Evolutionary conservation across 2,113 vertebrate genomes (phyloP).

Genomic region (Ceyx melanurus): DNA sequence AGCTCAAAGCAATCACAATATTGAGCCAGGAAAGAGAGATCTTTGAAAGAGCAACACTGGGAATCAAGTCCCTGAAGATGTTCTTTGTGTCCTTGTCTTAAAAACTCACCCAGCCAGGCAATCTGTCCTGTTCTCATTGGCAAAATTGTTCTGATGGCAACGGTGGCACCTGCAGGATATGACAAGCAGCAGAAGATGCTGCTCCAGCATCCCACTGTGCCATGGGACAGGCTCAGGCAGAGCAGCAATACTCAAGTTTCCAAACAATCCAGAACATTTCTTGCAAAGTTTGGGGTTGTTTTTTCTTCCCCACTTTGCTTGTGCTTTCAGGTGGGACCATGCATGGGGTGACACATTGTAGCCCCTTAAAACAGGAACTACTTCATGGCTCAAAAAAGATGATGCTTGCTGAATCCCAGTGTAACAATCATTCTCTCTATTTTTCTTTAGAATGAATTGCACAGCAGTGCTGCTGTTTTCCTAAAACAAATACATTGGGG

Average conservation of each 20-base stretch:
- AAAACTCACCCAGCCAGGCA: neutral
- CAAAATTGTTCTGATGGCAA: neutral
- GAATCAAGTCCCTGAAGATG: neutral
- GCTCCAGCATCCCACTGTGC: neutral
- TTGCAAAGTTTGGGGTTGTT: neutral
- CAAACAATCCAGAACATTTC: neutral
- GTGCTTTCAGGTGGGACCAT: accelerated
- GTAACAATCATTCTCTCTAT: neutral
- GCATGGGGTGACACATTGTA: accelerated
- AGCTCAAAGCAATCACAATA: neutral
- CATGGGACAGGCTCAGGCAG: neutral
- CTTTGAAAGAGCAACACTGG: neutral
- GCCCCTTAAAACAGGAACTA: neutral
- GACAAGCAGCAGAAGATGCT: neutral
- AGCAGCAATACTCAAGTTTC: neutral
- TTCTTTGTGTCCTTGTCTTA: neutral
- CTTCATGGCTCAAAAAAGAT: neutral
- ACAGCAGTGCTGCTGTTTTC: neutral
- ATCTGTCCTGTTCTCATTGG: accelerated
- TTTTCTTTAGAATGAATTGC: neutral
- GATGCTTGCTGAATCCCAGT: neutral
- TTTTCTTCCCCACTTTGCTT: neutral
- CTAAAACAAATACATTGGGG: neutral
- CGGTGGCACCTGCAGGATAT: accelerated
- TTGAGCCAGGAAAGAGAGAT: neutral